These are phyloP conservation scores for Bovichtus variegatus DNA, from an alignment of 2,797 vertebrate genomes.

Conservation along the genomic window DNA sequence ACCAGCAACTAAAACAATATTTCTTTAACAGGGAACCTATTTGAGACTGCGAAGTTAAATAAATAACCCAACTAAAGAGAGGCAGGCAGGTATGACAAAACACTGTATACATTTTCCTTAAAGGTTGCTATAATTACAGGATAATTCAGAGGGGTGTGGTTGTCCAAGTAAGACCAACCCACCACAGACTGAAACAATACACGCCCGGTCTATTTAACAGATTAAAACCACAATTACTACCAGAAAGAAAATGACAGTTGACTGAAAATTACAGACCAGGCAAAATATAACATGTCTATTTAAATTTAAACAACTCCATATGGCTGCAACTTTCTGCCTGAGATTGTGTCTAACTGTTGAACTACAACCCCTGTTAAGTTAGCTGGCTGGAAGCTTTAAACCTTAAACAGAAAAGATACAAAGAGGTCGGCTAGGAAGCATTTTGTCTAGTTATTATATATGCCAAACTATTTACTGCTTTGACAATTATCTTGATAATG, in stretches of 20 bases:
- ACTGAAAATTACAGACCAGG: constrained; percentile 58
- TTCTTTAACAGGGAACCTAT: background rate
- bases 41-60: background rate
- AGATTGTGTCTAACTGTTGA: background rate
- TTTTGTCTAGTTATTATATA: background rate
- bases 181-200: constrained; percentile 46
- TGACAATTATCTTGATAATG: rapidly evolving
- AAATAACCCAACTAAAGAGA: background rate
- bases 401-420: rapidly evolving
- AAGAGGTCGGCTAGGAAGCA: background rate
- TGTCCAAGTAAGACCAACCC: constrained; percentile 8
- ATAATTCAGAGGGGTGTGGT: constrained; percentile 45
- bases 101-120: background rate
- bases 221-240: background rate
- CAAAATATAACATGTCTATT: background rate
- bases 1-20: background rate
- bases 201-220: constrained; percentile 7
- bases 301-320: constrained; percentile 43
- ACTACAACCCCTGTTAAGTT: background rate
- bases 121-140: constrained; percentile 46
- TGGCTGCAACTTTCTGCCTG: background rate
- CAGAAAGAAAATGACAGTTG: constrained; percentile 38
- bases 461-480: rapidly evolving
- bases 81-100: background rate
- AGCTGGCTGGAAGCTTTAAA: background rate